Percentiles rank a stretch among this genome's conserved stretches.
phyloP scores from a whole-genome alignment of 2,888 invertebrate genomes.

The Luperina nickerlii region DNA sequence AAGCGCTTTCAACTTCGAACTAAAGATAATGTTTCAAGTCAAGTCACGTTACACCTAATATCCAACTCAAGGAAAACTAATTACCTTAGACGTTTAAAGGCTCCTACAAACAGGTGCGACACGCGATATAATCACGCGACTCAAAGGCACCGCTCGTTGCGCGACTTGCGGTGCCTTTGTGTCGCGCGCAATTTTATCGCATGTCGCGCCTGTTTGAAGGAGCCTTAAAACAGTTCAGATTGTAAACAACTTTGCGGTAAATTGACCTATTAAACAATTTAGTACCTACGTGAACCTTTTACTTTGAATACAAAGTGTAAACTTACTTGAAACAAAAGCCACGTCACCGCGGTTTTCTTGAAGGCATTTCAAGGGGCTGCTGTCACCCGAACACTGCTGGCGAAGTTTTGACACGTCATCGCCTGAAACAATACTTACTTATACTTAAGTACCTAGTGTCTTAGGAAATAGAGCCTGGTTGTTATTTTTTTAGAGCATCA shows the following conservation, averaged over 20 bases:
- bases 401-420: constrained; percentile 83
- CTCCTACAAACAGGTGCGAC: too few relatives aligned
- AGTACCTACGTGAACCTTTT: background rate
- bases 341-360: constrained; percentile 93
- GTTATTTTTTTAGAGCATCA: background rate
- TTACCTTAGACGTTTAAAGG: background rate
- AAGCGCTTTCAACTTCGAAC: background rate
- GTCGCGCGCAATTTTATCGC: too few relatives aligned
- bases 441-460: background rate
- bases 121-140: too few relatives aligned
- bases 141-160: too few relatives aligned
- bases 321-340: constrained; percentile 92
- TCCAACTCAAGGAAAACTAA: constrained; percentile 20
- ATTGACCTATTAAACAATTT: background rate
- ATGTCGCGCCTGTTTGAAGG: too few relatives aligned
- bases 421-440: constrained; percentile 72
- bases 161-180: too few relatives aligned
- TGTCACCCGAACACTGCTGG: constrained; percentile 88
- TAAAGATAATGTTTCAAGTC: background rate
- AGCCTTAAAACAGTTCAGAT: background rate
- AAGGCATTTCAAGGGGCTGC: constrained; percentile 92
- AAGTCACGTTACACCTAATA: background rate
- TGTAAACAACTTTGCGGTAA: constrained; percentile 7
- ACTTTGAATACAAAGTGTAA: background rate
- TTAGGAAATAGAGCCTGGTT: too few relatives aligned